Evolutionary conservation across 2,797 vertebrate genomes (phyloP), one percentile per base, ranked within the genome.

Genomic region (Gymnopithys bicolor): DNA sequence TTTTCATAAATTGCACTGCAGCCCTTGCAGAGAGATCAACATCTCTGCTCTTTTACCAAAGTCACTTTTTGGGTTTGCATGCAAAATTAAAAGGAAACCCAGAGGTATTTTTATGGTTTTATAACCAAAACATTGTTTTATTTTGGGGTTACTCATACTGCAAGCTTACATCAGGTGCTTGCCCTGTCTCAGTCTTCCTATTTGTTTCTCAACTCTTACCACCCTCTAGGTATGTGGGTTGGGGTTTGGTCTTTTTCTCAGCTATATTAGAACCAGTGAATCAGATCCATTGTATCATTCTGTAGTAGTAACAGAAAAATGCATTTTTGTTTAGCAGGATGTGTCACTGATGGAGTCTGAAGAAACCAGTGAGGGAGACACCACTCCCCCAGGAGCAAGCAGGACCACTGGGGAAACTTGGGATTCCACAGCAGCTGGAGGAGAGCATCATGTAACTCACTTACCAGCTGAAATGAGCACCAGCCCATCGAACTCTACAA

Each of bases 311-410:
- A 81, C 87, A 87, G 86, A 59, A 59, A 82, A 92, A 94, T 68
- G 51, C 14, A 11, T 88, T 84, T 95, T 69, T 81, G 13, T 85
- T 89, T 75, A 91, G 58, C 68, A 98, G 97, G 89, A 96, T 94
- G 94, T 81, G 46, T 87, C 79, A 87, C 95, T 96, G 86, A 98
- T 98, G 97, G 98, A 97, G 85, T 93, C 97, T 88, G 96, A 96
- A 87, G 93, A 96, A 86, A 84, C 78, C 14, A 87, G n/a, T 10
- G 89, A 63, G 19, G 85, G 84, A 94, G 89, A 62, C 25, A 56
- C 41, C 10, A n/a, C 67, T 52, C 55, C 93, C 19, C 23, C 33
- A 64, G 52, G 91, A 85, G 67, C 60, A 30, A 45, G 74, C 70
- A 85, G 63, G 5, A 2, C 60, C 53, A 46, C 39, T 86, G 95